Conservation (phyloP, 2,797 vertebrate species). For the Capromys pilorides region DNA sequence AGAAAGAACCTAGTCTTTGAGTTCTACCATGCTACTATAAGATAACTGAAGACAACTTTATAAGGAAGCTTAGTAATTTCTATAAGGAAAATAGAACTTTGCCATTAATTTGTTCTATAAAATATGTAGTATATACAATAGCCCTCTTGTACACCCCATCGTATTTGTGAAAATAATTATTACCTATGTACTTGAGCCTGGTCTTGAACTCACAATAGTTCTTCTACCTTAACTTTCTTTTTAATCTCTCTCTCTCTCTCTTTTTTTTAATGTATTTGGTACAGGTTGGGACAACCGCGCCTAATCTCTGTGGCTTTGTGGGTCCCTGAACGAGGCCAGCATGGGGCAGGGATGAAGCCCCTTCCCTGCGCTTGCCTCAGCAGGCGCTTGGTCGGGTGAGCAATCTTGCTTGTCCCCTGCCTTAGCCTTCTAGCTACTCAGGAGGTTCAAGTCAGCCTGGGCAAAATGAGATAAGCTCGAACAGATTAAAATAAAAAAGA, state of each 20-base stretch:
- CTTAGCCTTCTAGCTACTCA: neutral
- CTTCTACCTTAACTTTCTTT: neutral
- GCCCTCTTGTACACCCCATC: neutral
- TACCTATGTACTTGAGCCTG: neutral
- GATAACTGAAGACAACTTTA: constrained; percentile 52
- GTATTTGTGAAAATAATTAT: constrained; percentile 42
- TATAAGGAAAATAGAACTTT: neutral
- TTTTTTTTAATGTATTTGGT: too few relatives aligned
- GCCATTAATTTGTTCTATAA: constrained; percentile 34
- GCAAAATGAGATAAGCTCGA: neutral
- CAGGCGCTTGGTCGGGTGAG: too few relatives aligned
- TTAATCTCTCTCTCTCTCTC: too few relatives aligned
- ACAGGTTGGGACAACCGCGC: too few relatives aligned
- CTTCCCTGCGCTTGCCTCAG: too few relatives aligned
- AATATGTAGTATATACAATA: neutral
- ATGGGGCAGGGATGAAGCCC: too few relatives aligned
- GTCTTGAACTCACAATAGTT: neutral
- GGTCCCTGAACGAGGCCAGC: too few relatives aligned
- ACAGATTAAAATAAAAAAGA: neutral
- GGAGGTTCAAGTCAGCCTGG: neutral
- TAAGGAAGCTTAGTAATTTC: neutral
- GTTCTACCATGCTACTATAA: constrained; percentile 20
- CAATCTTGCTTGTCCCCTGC: neutral
- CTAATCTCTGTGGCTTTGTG: too few relatives aligned
- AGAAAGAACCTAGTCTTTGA: neutral